Base-by-base conservation (phyloP, 2,888 invertebrate genomes). In the Molorchus minor region DNA sequence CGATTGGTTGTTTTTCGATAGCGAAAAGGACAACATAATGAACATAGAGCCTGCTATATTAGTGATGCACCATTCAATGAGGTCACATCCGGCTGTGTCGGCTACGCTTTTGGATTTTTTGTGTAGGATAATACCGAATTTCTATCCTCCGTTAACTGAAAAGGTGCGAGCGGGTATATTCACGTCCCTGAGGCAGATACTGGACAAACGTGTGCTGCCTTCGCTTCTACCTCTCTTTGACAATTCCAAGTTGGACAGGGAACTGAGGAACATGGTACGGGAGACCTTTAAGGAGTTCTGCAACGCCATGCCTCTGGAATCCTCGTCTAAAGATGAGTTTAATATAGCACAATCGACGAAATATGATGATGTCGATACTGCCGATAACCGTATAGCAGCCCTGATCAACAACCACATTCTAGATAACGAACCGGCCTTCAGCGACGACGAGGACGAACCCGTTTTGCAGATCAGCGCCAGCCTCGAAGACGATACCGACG, bases 271-370 rank as follows among this genome's bases (percentile, higher is more conserved):
- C 61, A 89, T 95, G 80, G 92, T 98, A 35, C 86, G 92, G 65
- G 94, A 95, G 75, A 93, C 92, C 35, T 98, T 98, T 77, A 89
- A 91, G 73, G 96, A 97, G 81, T 97, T 97, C 80, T 93, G 92
- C 76, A 59, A 62, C 15, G 51, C 56, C 12, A 56, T 54, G 33
- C 58, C 66, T 2, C 84, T 84, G 58, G 81, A 64, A 56, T 64
- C 66, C 7, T 65, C 70, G n/a, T 68, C 68, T n/a, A 65, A 63
- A 57, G 71, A 71, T 10, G 71, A 71, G 51, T 67, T 66, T 43
- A 69, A 62, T 44, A 55, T 51, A 10, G 40, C 61, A 16, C 68
- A 69, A 17, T 58, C 59, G 4, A 60, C 61, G n/a, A 73, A 77
- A 66, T 69, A 69, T 54, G 75, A 76, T 12, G 75, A 73, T 38